Conservation (phyloP, 1,140 invertebrate species). For the Rhizoglyphus robini region DNA sequence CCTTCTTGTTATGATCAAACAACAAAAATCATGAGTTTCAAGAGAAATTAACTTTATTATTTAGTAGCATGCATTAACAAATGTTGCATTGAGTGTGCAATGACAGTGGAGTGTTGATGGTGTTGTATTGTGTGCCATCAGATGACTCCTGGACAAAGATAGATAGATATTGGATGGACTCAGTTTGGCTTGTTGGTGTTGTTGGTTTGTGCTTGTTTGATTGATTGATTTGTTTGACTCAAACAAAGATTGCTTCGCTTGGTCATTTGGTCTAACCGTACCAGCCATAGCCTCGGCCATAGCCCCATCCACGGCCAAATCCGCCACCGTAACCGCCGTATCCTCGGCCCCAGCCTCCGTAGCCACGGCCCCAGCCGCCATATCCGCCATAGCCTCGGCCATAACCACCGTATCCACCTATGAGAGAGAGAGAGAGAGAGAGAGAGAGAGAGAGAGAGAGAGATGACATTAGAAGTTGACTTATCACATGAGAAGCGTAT, state of each 20-base stretch:
- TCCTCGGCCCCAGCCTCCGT: neutral
- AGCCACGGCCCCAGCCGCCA: neutral
- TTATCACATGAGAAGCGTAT: too few species aligned
- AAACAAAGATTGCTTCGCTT: neutral
- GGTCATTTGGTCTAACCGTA: neutral
- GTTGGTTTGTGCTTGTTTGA: neutral
- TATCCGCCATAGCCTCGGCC: neutral
- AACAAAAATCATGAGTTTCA: too few species aligned
- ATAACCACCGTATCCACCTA: neutral
- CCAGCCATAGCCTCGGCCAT: conserved; percentile 1
- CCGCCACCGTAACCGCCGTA: neutral
- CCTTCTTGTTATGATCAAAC: too few species aligned
- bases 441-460: too few species aligned
- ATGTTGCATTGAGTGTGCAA: neutral
- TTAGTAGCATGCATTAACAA: too few species aligned
- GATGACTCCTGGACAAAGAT: too few species aligned
- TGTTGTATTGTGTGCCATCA: neutral
- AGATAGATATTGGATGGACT: too few species aligned
- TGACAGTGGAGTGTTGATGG: neutral
- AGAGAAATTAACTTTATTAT: too few species aligned
- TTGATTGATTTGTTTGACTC: neutral
- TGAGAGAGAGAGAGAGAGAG: neutral
- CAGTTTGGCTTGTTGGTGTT: neutral
- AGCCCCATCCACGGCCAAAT: neutral
- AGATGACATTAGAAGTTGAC: too few species aligned